These are phyloP conservation scores for Drosophila varians DNA, from an alignment of 1,140 invertebrate genomes.

Conservation along the genomic window DNA sequence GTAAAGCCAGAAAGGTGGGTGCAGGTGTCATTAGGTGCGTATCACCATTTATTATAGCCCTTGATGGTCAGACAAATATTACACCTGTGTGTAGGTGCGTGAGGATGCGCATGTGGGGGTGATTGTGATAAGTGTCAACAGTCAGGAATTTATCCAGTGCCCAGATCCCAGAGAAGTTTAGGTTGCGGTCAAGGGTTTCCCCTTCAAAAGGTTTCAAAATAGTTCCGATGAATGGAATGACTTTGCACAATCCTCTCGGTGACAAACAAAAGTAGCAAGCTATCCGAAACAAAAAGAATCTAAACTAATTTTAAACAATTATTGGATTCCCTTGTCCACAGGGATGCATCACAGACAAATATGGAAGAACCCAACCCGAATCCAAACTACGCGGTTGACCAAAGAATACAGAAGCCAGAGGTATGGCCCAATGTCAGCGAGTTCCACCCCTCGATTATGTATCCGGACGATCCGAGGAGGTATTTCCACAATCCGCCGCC, in stretches of 20 bases:
- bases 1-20: background rate
- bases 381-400: constrained; percentile 31
- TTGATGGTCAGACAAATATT: background rate
- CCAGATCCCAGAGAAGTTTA: background rate
- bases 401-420: constrained; percentile 38
- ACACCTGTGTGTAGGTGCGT: constrained; percentile 22
- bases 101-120: background rate
- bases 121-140: constrained; percentile 31
- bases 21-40: background rate
- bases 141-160: constrained; percentile 21
- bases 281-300: background rate
- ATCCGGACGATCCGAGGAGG: constrained; percentile 29
- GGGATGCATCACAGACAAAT: constrained; percentile 29
- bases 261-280: no score
- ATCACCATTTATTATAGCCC: background rate
- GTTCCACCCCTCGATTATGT: constrained; percentile 31
- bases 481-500: constrained; percentile 26
- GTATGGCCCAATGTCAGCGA: constrained; percentile 25
- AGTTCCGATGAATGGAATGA: background rate
- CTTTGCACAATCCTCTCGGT: background rate
- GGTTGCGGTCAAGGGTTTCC: no score
- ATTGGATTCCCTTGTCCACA: background rate
- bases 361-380: constrained; percentile 29
- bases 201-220: background rate
- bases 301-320: background rate